Base-by-base conservation (phyloP, 2,797 vertebrate genomes). In the Lacerta bilineata region DNA sequence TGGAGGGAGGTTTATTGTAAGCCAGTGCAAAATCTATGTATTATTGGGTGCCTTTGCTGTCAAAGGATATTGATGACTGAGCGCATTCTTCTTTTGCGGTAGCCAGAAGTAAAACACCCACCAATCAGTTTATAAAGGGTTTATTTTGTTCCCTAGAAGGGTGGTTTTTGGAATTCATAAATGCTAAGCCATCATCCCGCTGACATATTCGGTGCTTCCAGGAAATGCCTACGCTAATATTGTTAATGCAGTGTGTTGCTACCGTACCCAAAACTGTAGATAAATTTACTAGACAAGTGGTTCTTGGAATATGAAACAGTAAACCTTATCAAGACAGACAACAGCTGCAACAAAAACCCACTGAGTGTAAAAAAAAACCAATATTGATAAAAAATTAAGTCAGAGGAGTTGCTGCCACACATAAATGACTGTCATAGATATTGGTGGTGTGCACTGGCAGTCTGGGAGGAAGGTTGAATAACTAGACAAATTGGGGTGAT, bases 91-190 rank as follows among this genome's bases (percentile, higher is more conserved):
- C 6, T n/a, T 43, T 46, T 71, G 29, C 69, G 10, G 46, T 33
- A 83, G n/a, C 41, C 41, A 71, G 81, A 69, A 71, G 13, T 66
- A 81, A 81, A 64, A 17, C 33, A 72, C 82, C 46, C 29, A 72
- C 36, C 9, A 33, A 66, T 77, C 59, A 25, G 29, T 43, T 46
- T 77, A 25, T 33, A 3, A 11, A 77, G 29, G 61, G 59, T 10
- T n/a, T 18, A 64, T 76, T 85, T 85, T 25, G 17, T 68, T 43
- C 7, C 61, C 59, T 76, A 76, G 55, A 41, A 64, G 20, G 61
- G 23, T 75, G 33, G 4, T 85, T 64, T 6, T 43, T 41, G 74
- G 61, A 77, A 75, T 75, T 50, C 25, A 85, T 75, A n/a, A 61
- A 7, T 77, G 39, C 43, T 41, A 23, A 43, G 39, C 25, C 72